Conservation (phyloP, 2,797 vertebrate genomes). For the Mormyrus proboscirostris region DNA sequence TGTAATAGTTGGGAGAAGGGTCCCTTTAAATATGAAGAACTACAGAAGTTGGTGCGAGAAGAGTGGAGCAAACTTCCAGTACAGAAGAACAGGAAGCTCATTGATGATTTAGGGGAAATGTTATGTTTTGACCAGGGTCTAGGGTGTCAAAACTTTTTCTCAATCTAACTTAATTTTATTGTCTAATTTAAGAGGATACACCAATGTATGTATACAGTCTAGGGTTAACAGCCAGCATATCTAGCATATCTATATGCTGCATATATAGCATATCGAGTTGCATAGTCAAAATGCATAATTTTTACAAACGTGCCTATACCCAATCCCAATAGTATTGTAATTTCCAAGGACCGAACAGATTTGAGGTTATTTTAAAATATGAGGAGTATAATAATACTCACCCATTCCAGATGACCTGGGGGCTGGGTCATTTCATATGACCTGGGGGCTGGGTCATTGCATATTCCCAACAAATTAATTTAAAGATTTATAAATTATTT, state of each 20-base stretch:
- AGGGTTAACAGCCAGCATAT: background rate
- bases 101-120: background rate
- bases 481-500: background rate
- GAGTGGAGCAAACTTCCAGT: background rate
- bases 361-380: background rate
- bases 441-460: background rate
- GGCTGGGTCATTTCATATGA: background rate
- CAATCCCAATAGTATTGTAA: background rate
- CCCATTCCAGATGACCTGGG: background rate
- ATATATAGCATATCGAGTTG: background rate
- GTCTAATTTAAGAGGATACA: background rate
- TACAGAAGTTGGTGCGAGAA: background rate
- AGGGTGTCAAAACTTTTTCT: background rate
- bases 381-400: background rate
- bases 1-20: background rate
- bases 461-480: background rate
- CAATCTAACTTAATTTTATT: background rate
- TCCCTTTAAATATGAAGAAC: background rate
- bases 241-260: background rate
- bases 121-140: background rate
- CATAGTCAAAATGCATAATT: background rate
- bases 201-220: background rate
- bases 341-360: background rate
- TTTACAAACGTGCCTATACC: background rate
- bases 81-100: background rate